Conservation (phyloP, 2,888 invertebrate species). For the Zygogramma bicolorata region DNA sequence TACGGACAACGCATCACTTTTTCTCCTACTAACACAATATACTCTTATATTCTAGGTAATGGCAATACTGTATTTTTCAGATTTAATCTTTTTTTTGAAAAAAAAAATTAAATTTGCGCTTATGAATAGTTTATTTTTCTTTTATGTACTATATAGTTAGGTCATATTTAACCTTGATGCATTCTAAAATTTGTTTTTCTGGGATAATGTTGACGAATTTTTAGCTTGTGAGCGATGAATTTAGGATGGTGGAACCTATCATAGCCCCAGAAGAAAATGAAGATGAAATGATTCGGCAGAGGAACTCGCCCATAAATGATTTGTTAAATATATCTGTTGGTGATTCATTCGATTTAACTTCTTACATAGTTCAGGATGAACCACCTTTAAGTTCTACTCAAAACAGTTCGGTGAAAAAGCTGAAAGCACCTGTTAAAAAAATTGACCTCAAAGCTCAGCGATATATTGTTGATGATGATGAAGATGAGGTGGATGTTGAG, state of each 20-base stretch:
- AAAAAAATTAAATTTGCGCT: too few relatives aligned
- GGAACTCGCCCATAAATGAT: background rate
- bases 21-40: too few relatives aligned
- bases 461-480: conserved; percentile 54
- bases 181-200: too few relatives aligned
- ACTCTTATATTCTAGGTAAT: too few relatives aligned
- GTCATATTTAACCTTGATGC: too few relatives aligned
- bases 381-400: conserved; percentile 20
- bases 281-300: conserved; percentile 15
- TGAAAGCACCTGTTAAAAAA: conserved; percentile 53
- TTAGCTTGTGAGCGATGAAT: conserved; percentile 31
- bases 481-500: conserved; percentile 71
- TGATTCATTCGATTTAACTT: conserved; percentile 52
- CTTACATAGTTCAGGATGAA: conserved; percentile 46
- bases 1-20: too few relatives aligned
- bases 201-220: conserved; percentile 10
- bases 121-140: too few relatives aligned
- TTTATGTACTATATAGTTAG: too few relatives aligned
- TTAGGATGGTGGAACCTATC: conserved; percentile 37
- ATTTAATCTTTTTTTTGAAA: too few relatives aligned
- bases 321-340: conserved; percentile 32
- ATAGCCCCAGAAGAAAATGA: conserved; percentile 26
- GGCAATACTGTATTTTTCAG: too few relatives aligned
- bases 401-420: conserved; percentile 30
- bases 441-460: conserved; percentile 55